A percentile compares a stretch with the other conserved stretches of the same genome.
Evolutionary conservation across 2,113 vertebrate species (phyloP).

Genomic region (Danio rerio): DNA sequence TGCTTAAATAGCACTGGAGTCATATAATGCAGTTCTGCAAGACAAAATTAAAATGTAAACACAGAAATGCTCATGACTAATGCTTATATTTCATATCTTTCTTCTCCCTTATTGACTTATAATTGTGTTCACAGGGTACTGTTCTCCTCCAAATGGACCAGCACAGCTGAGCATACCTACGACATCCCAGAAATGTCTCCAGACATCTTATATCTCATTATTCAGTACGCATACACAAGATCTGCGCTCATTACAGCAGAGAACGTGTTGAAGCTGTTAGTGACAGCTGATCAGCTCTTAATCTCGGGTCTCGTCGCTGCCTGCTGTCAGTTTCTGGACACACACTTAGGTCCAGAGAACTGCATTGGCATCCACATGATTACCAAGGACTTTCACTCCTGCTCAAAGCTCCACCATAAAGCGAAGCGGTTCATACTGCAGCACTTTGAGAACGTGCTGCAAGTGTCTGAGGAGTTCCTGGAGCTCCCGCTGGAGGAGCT

Average conservation of each 20-base stretch:
- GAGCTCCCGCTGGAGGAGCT: constrained; percentile 78
- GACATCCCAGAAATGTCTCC: constrained; percentile 76
- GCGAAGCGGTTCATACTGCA: constrained; percentile 79
- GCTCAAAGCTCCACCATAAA: constrained; percentile 67
- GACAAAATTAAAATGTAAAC: neutral
- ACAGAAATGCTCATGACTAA: constrained; percentile 65
- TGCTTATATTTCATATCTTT: constrained; percentile 65
- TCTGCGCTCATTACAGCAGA: constrained; percentile 70
- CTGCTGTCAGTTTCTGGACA: constrained; percentile 79
- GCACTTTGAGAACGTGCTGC: constrained; percentile 81
- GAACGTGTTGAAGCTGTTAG: constrained; percentile 75
- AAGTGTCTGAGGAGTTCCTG: constrained; percentile 75
- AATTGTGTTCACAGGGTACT: constrained; percentile 76
- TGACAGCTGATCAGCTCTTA: constrained; percentile 78
- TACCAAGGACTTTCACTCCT: constrained; percentile 69
- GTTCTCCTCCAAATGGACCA: constrained; percentile 78
- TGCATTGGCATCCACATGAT: constrained; percentile 82
- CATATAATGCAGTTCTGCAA: no score
- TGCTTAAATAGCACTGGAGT: no score
- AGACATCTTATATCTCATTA: constrained; percentile 79
- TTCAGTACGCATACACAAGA: constrained; percentile 80
- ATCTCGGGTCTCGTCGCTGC: constrained; percentile 70
- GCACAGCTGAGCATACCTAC: constrained; percentile 73
- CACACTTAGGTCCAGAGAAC: constrained; percentile 77
- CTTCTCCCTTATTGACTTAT: neutral